Evolutionary conservation across 2,113 vertebrate species (phyloP), one percentile per base, ranked within the genome.

Genomic region (Clarias gariepinus): DNA sequence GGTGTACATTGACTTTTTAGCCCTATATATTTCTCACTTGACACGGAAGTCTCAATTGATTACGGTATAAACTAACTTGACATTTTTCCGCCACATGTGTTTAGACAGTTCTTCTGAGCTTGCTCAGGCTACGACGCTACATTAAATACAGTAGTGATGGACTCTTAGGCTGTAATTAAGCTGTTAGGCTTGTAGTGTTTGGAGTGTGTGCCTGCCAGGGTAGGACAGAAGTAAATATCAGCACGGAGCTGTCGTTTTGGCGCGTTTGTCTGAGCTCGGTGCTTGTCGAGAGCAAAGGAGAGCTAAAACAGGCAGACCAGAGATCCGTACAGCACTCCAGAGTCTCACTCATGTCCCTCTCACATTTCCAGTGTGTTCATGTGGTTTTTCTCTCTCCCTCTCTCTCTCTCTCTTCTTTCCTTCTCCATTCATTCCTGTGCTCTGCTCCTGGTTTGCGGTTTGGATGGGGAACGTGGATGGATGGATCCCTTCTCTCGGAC

Each of bases 391-490:
- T 64, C 53, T 85, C 85, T 58, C 82, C 61, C 76, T 77, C 68
- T 41, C 78, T 66, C 25, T 63, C 61, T 83, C 41, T 33, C 61
- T 18, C 64, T 57, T 80, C 79, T 47, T 74, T 61, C 25, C 68
- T 61, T 86, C 41, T 47, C 61, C 23, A 71, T 57, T 80, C 79
- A 87, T 87, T 82, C 87, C 92, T 93, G 91, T 90, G 95, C 94
- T 95, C 92, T 94, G 93, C 92, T 95, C 94, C 92, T 95, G 94
- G 94, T 95, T 95, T 96, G 94, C 91, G 95, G 94, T 94, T 94
- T 95, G 95, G 96, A 96, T 94, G 95, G 92, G 94, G 94, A 96
- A 95, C 93, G 94, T 95, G 96, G 94, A 93, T 91, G 96, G 95
- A 94, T 91, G 91, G 88, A 90, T 92, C 90, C 88, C 88, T 87